Conservation (phyloP, 2,113 vertebrate genomes). For the Oncorhynchus kisutch region DNA sequence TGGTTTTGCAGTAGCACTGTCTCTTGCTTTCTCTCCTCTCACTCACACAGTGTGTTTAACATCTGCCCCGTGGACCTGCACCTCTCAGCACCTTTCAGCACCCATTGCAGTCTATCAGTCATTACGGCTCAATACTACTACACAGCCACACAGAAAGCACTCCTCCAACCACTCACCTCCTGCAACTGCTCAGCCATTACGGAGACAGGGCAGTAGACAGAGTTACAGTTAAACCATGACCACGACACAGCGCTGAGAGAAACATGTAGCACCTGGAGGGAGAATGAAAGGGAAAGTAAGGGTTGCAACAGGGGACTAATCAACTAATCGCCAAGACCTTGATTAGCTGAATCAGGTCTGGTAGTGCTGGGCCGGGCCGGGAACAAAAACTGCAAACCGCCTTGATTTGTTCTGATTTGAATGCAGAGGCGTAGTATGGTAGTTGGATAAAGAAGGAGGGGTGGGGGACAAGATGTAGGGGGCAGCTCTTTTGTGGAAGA, state of each 20-base stretch:
- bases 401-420: too few relatives aligned
- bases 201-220: background rate
- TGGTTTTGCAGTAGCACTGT: conserved; percentile 48
- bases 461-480: conserved; percentile 31
- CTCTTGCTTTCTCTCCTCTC: conserved; percentile 50
- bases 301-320: background rate
- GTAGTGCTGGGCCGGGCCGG: too few relatives aligned
- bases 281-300: background rate
- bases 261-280: conserved; percentile 49
- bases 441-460: background rate
- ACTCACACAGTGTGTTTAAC: conserved; percentile 63
- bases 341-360: too few relatives aligned
- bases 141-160: conserved; percentile 9
- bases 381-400: too few relatives aligned
- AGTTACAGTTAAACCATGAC: conserved; percentile 34
- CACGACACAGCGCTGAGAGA: conserved; percentile 16
- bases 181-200: conserved; percentile 17
- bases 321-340: too few relatives aligned
- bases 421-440: too few relatives aligned
- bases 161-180: conserved; percentile 10
- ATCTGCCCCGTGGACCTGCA: conserved; percentile 54
- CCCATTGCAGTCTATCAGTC: conserved; percentile 1
- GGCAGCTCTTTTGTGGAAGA: conserved; percentile 49
- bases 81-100: conserved; percentile 51
- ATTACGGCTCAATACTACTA: conserved; percentile 4